Conservation (phyloP, 2,113 vertebrate genomes). For the Rhagologus leucostigma region DNA sequence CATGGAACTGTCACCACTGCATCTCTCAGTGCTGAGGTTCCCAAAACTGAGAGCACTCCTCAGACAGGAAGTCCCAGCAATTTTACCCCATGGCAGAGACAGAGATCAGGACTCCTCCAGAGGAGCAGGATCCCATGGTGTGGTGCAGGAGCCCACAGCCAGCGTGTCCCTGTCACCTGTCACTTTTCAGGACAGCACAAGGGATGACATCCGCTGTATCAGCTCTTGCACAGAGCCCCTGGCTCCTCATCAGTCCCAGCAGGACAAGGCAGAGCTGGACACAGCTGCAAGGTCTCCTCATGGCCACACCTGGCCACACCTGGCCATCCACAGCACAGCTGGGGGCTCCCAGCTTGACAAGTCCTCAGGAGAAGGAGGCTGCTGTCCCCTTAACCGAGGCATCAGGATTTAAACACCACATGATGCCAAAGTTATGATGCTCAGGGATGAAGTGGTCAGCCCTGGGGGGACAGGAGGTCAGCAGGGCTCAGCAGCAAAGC, state of each 20-base stretch:
- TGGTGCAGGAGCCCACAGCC: background rate
- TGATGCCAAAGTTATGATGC: background rate
- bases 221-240: background rate
- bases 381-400: background rate
- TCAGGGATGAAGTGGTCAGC: background rate
- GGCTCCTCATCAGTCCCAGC: background rate
- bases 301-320: background rate
- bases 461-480: background rate
- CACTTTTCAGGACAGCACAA: background rate
- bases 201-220: background rate
- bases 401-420: background rate
- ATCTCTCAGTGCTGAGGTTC: background rate
- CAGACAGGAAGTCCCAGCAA: accelerated
- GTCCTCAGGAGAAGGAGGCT: background rate
- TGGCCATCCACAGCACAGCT: background rate
- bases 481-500: background rate
- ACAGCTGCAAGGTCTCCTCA: background rate
- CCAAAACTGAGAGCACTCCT: background rate
- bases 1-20: background rate
- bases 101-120: background rate
- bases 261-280: background rate
- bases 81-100: background rate
- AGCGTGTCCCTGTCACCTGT: background rate
- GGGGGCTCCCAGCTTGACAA: background rate
- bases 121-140: background rate